Evolutionary conservation across 2,113 vertebrate species (phyloP).

Genomic region (Oostethus manadensis): DNA sequence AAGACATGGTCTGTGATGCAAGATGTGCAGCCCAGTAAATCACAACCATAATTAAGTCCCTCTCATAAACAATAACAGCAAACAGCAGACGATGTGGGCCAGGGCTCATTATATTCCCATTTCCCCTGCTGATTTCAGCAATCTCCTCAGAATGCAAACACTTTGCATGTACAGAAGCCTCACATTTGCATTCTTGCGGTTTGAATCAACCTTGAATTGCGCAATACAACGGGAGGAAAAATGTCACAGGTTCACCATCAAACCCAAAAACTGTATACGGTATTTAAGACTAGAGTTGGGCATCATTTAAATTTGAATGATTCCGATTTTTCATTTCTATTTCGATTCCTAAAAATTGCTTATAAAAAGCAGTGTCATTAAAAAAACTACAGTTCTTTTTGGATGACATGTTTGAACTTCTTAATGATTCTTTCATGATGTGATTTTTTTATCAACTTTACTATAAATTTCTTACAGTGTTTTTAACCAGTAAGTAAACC

Average conservation of each 20-base stretch:
- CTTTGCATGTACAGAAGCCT: constrained; percentile 1
- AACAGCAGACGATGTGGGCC: constrained; percentile 29
- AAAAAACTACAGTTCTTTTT: no score
- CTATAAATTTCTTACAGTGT: no score
- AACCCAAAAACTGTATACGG: neutral
- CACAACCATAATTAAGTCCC: constrained; percentile 30
- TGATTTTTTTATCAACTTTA: no score
- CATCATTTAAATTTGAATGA: no score
- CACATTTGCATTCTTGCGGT: neutral
- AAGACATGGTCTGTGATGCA: constrained; percentile 21
- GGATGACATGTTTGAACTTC: no score
- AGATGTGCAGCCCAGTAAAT: constrained; percentile 10
- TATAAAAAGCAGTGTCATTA: no score
- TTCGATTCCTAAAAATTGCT: no score
- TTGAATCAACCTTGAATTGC: neutral
- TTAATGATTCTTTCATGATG: no score
- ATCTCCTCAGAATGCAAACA: constrained; percentile 25
- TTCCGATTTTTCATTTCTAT: no score
- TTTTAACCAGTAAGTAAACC: no score
- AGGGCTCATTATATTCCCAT: constrained; percentile 39
- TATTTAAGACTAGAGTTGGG: no score
- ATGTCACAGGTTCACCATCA: neutral
- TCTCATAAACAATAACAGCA: constrained; percentile 38
- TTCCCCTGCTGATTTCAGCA: constrained; percentile 40
- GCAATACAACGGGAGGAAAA: neutral